Conservation (phyloP, 2,797 vertebrate genomes). For the Nothura maculosa region DNA sequence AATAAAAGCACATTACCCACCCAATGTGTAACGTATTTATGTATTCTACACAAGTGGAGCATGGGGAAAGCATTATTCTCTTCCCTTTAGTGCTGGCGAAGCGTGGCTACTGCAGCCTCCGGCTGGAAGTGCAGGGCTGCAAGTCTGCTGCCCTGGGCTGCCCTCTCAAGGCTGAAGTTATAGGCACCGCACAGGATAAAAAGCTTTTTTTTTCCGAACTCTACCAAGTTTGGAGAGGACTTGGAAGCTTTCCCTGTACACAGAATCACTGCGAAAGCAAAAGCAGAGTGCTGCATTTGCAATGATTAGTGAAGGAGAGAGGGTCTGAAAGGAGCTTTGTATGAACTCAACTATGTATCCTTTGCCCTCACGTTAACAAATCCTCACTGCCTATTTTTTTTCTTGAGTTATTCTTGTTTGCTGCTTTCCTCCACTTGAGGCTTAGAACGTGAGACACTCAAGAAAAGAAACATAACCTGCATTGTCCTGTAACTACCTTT, state of each 20-base stretch:
- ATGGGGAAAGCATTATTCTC: neutral
- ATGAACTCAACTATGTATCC: neutral
- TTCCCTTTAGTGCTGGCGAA: neutral
- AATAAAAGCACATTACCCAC: neutral
- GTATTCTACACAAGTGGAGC: neutral
- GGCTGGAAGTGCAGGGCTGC: conserved; percentile 5
- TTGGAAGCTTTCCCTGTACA: neutral
- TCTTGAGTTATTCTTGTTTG: too few relatives aligned
- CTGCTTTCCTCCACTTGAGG: neutral
- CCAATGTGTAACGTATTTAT: rapidly evolving
- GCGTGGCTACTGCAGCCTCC: neutral
- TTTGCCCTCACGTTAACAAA: rapidly evolving
- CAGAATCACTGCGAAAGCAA: neutral
- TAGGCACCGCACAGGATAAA: conserved; percentile 4
- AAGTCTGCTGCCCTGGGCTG: conserved; percentile 71
- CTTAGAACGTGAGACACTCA: conserved; percentile 14
- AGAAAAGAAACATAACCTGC: neutral
- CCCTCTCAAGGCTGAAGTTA: conserved; percentile 78
- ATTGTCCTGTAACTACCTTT: neutral
- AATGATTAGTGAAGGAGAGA: neutral
- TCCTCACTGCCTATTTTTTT: too few relatives aligned
- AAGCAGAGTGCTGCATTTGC: neutral
- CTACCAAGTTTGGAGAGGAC: neutral
- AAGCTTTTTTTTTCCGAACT: neutral
- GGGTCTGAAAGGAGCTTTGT: neutral